These are phyloP conservation scores for Eupeodes latifasciatus DNA, from an alignment of 2,888 invertebrate genomes.

Conservation along the genomic window DNA sequence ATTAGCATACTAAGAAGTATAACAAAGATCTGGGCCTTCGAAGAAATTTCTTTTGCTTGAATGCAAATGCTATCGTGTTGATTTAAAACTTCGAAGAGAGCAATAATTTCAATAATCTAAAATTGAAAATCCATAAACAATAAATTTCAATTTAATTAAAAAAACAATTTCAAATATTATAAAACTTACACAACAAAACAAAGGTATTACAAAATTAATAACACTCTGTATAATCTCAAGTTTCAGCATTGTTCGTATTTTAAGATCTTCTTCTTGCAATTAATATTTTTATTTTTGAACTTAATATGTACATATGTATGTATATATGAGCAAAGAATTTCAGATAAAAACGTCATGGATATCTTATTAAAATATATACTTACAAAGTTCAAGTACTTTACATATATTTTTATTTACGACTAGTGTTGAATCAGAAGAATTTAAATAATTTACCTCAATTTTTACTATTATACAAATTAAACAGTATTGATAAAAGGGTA, in stretches of 20 bases:
- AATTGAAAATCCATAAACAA: neutral
- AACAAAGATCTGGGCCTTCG: constrained; percentile 4
- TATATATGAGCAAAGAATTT: neutral
- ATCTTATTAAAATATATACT: neutral
- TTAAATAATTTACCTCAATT: too few species aligned
- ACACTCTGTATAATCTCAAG: neutral
- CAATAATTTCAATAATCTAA: constrained; percentile 46
- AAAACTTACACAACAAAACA: constrained; percentile 39
- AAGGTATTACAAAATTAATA: constrained; percentile 9
- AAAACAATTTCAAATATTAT: too few species aligned
- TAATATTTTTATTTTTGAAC: neutral
- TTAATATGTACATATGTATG: too few species aligned
- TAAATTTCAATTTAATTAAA: too few species aligned
- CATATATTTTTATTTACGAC: too few species aligned
- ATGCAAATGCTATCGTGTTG: constrained; percentile 58
- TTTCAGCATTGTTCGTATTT: neutral
- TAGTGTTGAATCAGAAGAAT: too few species aligned
- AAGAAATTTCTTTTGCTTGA: constrained; percentile 53
- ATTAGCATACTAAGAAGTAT: constrained; percentile 14
- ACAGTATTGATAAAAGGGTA: neutral
- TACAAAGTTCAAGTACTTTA: too few species aligned
- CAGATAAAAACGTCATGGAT: neutral
- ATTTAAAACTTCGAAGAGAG: neutral
- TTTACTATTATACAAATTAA: neutral
- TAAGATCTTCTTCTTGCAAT: neutral